Base-by-base conservation (phyloP, 1,140 invertebrate genomes). In the Drosophila repleta region DNA sequence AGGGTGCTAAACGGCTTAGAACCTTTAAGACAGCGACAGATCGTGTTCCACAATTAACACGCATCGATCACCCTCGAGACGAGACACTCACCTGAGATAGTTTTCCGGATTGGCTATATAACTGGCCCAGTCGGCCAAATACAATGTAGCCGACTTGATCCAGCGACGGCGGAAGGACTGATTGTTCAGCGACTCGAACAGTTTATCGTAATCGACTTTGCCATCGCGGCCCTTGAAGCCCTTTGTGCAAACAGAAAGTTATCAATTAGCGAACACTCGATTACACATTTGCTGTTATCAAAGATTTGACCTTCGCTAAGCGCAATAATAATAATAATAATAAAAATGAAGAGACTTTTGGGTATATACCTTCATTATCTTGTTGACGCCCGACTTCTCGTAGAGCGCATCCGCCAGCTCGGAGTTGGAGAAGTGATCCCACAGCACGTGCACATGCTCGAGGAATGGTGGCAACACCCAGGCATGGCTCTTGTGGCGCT, bases 381-480 rank as follows among this genome's bases (percentile, higher is more conserved):
- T 93, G 41, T 94, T 94, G 1, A 96, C 91, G 0, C 96, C 96
- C 5, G 95, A 94, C 46, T 94, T 96, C 61, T 95, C 93, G 93
- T 95, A 96, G 2, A 96, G 79, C 0, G 94, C 94, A 74, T 94
- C 94, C 0, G 96, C 96, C 0, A 96, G 91, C 72, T 96, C 95
- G 0, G 96, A 96, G 83, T 95, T 95, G 4, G 95, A 94, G 80
- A 96, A 96, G 46, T 96, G 94, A 67, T 96, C 95, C 94, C 96
- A 96, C 77, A 96, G 94, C 0, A 96, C 90, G 79, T 96, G 95
- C 1, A 94, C 74, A 57, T 95, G 95, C 77, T 96, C 96, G 37
- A 97, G 76, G 76, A 96, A 93, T 0, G 96, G 96, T 0, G 96
- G 96, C 65, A 96, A 90, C 69, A 95, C 94, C 91, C 94, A 94